These are phyloP conservation scores for Sipunculus nudus DNA, from an alignment of 2,888 invertebrate genomes.

Conservation along the genomic window DNA sequence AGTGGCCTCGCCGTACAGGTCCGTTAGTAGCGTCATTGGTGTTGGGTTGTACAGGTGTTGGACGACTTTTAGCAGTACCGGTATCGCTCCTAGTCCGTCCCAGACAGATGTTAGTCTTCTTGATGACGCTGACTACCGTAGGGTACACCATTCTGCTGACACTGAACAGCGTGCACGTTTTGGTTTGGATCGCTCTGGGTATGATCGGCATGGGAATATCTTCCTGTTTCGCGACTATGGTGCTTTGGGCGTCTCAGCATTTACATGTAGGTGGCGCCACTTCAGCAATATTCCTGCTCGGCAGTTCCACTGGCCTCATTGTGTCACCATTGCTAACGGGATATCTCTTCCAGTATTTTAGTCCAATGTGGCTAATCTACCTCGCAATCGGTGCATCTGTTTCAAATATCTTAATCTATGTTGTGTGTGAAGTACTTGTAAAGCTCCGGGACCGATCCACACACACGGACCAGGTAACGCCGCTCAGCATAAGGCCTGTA, in stretches of 20 bases:
- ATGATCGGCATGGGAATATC: slow-evolving; percentile 24
- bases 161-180: neutral
- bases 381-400: too few species aligned
- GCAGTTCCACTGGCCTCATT: slow-evolving; percentile 2
- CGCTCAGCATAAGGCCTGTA: too few species aligned
- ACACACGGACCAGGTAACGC: too few species aligned
- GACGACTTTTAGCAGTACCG: slow-evolving; percentile 16
- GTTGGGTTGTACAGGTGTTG: slow-evolving; percentile 12
- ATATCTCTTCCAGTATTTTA: neutral
- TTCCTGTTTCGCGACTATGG: slow-evolving; percentile 16
- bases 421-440: too few species aligned
- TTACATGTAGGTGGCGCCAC: slow-evolving; percentile 2
- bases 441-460: too few species aligned
- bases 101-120: slow-evolving; percentile 10
- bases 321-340: slow-evolving; percentile 10
- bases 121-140: slow-evolving; percentile 8
- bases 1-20: slow-evolving; percentile 14
- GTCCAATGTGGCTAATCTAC: slow-evolving; percentile 14
- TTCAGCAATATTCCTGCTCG: slow-evolving; percentile 9
- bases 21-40: slow-evolving; percentile 11
- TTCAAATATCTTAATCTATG: too few species aligned
- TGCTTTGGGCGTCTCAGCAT: slow-evolving; percentile 22
- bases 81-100: slow-evolving; percentile 13
- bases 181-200: slow-evolving; percentile 16
- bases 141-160: slow-evolving; percentile 11